These are phyloP conservation scores for Excalfactoria chinensis DNA, from an alignment of 2,113 vertebrate genomes.

Conservation along the genomic window DNA sequence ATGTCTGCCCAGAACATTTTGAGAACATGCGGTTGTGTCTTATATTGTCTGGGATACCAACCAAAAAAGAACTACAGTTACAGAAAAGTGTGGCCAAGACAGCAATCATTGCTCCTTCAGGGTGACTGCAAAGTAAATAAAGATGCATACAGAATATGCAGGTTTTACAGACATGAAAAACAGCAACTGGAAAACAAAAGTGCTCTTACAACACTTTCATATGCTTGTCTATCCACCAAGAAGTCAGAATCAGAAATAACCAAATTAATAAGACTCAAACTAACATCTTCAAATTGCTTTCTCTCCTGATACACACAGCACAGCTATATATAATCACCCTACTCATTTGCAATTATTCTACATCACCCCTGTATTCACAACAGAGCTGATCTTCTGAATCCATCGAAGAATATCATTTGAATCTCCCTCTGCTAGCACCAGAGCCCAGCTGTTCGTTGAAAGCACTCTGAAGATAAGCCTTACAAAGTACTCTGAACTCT, in stretches of 20 bases:
- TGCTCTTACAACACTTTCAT: neutral
- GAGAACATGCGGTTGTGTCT: neutral
- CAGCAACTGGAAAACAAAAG: neutral
- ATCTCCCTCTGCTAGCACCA: neutral
- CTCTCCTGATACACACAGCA: neutral
- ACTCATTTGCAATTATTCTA: neutral
- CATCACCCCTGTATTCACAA: neutral
- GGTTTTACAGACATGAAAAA: neutral
- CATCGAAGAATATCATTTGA: neutral
- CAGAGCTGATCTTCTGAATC: neutral
- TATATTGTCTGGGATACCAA: neutral
- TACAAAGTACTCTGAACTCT: neutral
- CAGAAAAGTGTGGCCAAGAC: neutral
- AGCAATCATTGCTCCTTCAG: neutral
- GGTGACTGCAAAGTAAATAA: conserved; percentile 17
- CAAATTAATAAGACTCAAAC: neutral
- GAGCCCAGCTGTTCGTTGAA: neutral
- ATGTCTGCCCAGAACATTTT: neutral
- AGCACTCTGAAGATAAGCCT: neutral
- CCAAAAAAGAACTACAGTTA: conserved; percentile 14
- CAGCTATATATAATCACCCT: neutral
- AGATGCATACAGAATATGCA: neutral
- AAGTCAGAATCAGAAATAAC: neutral
- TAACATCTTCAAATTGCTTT: neutral
- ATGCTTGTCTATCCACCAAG: neutral